phyloP scores from a whole-genome alignment of 2,113 vertebrate species.

The Osmerus mordax region DNA sequence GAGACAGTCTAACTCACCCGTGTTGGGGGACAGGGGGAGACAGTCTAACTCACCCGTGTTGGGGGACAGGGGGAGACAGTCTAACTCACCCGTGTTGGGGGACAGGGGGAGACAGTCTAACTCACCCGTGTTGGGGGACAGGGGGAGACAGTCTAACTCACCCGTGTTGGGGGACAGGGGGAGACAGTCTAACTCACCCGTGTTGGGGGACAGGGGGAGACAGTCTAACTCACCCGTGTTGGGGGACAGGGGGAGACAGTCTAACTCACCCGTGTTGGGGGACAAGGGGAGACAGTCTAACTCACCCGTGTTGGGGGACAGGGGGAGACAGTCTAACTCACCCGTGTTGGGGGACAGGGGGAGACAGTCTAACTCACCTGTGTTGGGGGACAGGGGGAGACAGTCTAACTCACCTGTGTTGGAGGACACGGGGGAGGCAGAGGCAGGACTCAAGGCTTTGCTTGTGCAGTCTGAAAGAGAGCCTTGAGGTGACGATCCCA shows the following conservation, averaged over 20 bases:
- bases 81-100: not conserved
- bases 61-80: not conserved
- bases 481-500: slow-evolving; percentile 51
- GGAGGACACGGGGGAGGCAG: not conserved
- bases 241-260: not conserved
- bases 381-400: not conserved
- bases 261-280: not conserved
- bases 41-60: not conserved
- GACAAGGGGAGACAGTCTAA: not conserved
- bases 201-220: not conserved
- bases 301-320: not conserved
- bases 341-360: not conserved
- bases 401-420: not conserved
- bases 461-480: slow-evolving; percentile 59
- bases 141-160: not conserved
- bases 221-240: not conserved
- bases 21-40: not conserved
- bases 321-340: not conserved
- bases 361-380: not conserved
- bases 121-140: not conserved
- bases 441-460: slow-evolving; percentile 33
- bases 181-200: not conserved
- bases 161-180: not conserved
- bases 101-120: not conserved
- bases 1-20: not conserved